A percentile compares a stretch with the other conserved stretches of the same genome.
These are phyloP conservation scores for Falcunculus frontatus DNA, from an alignment of 2,113 vertebrate species.

Conservation along the genomic window DNA sequence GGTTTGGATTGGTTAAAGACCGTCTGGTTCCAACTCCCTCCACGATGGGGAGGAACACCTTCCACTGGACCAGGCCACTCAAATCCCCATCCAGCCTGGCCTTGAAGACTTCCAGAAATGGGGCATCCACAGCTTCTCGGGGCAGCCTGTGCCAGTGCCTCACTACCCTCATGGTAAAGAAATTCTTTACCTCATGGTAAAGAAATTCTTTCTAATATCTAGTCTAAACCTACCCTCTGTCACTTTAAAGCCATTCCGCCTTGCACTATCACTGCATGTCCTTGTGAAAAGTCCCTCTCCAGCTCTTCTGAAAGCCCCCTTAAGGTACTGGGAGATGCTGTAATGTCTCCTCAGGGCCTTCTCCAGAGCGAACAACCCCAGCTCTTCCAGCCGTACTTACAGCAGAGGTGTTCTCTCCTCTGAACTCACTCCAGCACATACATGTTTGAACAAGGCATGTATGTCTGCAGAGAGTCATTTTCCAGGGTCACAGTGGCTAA, in stretches of 20 bases:
- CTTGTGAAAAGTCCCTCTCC: neutral
- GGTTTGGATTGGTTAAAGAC: neutral
- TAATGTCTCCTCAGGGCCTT: neutral
- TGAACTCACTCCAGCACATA: fast-evolving
- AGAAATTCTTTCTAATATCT: neutral
- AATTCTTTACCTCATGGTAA: neutral
- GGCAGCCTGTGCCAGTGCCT: neutral
- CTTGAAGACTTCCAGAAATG: neutral
- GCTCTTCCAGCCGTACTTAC: neutral
- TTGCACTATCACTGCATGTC: neutral
- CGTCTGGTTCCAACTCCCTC: neutral
- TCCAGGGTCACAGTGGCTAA: neutral
- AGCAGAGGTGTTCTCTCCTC: neutral
- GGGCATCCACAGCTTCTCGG: neutral
- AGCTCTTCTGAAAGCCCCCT: neutral
- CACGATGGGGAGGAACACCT: fast-evolving
- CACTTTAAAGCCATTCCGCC: neutral
- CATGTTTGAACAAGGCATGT: neutral
- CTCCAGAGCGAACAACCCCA: neutral
- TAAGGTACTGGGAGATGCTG: neutral
- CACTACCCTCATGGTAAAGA: neutral
- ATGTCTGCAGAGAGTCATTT: neutral
- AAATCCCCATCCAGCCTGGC: neutral
- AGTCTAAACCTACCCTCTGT: neutral
- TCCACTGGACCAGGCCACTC: neutral